phyloP scores from a whole-genome alignment of 2,888 invertebrate genomes.

The Sarcophaga rosellei region DNA sequence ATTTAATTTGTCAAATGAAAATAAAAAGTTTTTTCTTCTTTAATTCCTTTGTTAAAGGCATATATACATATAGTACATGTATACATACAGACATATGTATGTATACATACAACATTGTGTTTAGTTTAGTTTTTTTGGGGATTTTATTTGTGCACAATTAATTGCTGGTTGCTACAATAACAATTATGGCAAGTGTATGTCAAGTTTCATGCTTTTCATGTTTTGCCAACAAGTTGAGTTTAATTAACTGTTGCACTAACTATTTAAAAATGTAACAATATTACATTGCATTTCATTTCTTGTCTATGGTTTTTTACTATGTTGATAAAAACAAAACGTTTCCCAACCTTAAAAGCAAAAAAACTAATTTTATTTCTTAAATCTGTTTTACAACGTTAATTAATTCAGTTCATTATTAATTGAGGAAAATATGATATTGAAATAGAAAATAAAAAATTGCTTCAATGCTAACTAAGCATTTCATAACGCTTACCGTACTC shows the following conservation, averaged over 20 bases:
- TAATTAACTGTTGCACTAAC: conserved; percentile 30
- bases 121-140: background rate
- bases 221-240: background rate
- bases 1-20: background rate
- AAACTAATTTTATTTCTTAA: too few relatives aligned
- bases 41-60: too few relatives aligned
- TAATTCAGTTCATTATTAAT: too few relatives aligned
- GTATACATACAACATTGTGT: too few relatives aligned
- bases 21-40: too few relatives aligned
- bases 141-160: background rate
- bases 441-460: too few relatives aligned
- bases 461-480: too few relatives aligned
- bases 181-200: conserved; percentile 10
- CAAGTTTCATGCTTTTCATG: conserved; percentile 20
- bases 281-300: background rate
- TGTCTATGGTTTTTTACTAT: background rate
- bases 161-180: background rate
- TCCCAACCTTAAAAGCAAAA: background rate
- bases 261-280: conserved; percentile 14
- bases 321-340: background rate
- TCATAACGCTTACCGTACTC: too few relatives aligned
- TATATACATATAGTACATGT: too few relatives aligned
- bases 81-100: too few relatives aligned
- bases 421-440: too few relatives aligned
- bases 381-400: too few relatives aligned